Conservation (phyloP, 2,113 vertebrate genomes). For the Oceanodroma tethys region DNA sequence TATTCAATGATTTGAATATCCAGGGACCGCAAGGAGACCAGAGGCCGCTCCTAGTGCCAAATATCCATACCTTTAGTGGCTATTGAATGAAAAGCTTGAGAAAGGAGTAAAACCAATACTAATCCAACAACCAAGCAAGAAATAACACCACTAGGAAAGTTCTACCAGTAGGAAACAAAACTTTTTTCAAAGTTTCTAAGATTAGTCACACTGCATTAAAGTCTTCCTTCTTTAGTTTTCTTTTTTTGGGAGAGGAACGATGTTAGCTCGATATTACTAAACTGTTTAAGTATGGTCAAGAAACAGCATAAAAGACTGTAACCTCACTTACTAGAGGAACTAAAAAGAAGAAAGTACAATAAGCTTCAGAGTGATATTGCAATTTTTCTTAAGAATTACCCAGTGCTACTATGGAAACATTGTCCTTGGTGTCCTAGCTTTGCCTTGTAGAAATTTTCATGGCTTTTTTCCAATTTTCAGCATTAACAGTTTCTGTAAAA, state of each 20-base stretch:
- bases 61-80: background rate
- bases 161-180: background rate
- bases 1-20: background rate
- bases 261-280: background rate
- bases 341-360: background rate
- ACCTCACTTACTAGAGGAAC: background rate
- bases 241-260: rapidly evolving
- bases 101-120: background rate
- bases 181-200: background rate
- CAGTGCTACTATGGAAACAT: background rate
- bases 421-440: background rate
- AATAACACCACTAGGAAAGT: background rate
- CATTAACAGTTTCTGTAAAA: background rate
- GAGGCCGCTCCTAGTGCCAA: background rate
- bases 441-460: background rate
- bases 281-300: background rate
- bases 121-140: background rate
- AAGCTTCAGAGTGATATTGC: background rate
- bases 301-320: background rate
- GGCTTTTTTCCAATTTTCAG: background rate
- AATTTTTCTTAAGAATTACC: background rate
- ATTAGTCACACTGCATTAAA: background rate
- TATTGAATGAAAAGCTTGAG: background rate
- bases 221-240: background rate
- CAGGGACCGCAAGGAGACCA: background rate